A percentile compares a stretch with the other conserved stretches of the same genome.
phyloP scores from a whole-genome alignment of 2,113 vertebrate genomes.

The Piaya cayana region DNA sequence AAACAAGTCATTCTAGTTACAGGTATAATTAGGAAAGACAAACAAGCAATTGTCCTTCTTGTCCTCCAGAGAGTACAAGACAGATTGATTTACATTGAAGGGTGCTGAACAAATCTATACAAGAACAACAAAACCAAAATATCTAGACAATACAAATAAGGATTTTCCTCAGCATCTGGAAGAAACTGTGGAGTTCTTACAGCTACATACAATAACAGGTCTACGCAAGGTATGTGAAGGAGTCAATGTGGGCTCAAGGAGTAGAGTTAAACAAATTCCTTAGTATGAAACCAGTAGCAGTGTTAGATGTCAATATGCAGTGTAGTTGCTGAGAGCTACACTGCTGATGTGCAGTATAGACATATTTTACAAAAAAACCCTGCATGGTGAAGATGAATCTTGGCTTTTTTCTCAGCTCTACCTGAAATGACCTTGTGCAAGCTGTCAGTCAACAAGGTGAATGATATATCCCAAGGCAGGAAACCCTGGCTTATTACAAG shows the following conservation, averaged over 20 bases:
- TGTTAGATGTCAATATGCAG: rapidly evolving
- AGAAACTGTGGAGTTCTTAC: neutral
- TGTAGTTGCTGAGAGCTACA: neutral
- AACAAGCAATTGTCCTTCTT: neutral
- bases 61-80: neutral
- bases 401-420: neutral
- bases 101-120: rapidly evolving
- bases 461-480: neutral
- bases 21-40: neutral
- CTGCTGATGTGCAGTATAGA: rapidly evolving
- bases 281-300: rapidly evolving
- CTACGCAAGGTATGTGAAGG: neutral
- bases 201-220: neutral
- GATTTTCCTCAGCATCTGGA: neutral
- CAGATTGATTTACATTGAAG: rapidly evolving
- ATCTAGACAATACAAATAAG: neutral
- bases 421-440: neutral
- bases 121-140: neutral
- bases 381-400: neutral
- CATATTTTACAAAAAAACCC: neutral
- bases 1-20: neutral
- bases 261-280: neutral
- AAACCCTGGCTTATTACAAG: neutral
- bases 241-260: neutral
- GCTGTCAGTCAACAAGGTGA: neutral